Evolutionary conservation across 2,113 vertebrate species (phyloP).

Genomic region (Forbesichthys agassizii): DNA sequence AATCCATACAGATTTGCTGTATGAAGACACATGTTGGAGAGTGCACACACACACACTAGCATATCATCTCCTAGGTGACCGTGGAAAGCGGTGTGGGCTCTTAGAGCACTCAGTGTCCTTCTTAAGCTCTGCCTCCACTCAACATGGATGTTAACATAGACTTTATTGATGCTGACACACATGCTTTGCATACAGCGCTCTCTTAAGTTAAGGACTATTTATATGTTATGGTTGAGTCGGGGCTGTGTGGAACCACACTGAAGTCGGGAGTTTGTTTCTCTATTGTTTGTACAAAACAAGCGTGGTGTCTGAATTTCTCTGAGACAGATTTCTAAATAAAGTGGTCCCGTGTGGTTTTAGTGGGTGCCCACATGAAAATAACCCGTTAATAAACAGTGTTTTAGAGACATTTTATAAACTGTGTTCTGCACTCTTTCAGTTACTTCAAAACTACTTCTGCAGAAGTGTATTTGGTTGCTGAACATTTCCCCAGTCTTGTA

Average conservation of each 20-base stretch:
- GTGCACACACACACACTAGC: conserved; percentile 4
- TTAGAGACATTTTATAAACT: too few relatives aligned
- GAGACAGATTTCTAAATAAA: too few relatives aligned
- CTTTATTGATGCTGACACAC: conserved; percentile 11
- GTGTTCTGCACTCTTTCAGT: too few relatives aligned
- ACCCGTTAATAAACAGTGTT: background rate
- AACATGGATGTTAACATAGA: background rate
- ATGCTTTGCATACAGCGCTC: conserved; percentile 6
- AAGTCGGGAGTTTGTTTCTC: background rate
- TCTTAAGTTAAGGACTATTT: background rate
- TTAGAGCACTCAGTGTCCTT: conserved; percentile 19
- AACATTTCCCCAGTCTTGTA: background rate
- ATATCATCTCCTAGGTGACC: conserved; percentile 30
- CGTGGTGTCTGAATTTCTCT: background rate
- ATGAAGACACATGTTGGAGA: background rate
- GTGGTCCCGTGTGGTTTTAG: too few relatives aligned
- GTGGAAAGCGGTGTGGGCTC: conserved; percentile 30
- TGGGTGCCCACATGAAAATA: too few relatives aligned
- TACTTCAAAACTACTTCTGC: background rate
- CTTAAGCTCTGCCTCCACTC: conserved; percentile 16
- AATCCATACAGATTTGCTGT: conserved; percentile 10
- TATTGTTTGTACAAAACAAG: background rate
- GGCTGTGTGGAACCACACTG: background rate
- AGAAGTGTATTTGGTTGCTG: background rate
- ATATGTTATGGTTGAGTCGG: conserved; percentile 1